Conservation (phyloP, 1,140 invertebrate genomes). For the Pectinophora gossypiella region DNA sequence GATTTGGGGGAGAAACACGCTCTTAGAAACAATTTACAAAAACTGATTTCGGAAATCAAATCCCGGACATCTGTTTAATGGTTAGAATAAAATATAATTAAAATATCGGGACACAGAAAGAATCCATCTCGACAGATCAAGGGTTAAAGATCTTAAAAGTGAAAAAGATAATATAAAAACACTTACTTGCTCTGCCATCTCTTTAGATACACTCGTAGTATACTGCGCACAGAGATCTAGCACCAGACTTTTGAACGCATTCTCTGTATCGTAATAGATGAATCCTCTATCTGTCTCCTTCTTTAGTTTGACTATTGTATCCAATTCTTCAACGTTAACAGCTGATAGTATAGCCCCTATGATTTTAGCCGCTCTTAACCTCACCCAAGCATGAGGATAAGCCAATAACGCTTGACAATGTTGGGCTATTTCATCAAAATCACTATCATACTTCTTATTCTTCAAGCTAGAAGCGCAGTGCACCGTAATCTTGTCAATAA, state of each 20-base stretch:
- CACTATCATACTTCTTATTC: constrained; percentile 47
- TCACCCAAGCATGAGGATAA: constrained; percentile 80
- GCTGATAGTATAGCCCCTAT: constrained; percentile 82
- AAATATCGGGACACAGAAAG: no score
- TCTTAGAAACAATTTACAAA: no score
- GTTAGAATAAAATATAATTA: no score
- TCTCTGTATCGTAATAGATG: constrained; percentile 77
- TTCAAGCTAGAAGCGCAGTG: constrained; percentile 66
- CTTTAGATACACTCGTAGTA: constrained; percentile 76
- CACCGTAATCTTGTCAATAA: constrained; percentile 72
- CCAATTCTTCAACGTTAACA: constrained; percentile 78
- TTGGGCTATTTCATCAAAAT: constrained; percentile 80
- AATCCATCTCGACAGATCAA: no score
- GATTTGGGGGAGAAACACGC: no score
- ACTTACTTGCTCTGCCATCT: constrained; percentile 80
- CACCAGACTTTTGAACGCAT: constrained; percentile 79
- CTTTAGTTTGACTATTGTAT: constrained; percentile 64
- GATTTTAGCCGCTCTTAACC: constrained; percentile 84
- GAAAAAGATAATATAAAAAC: no score
- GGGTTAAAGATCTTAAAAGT: no score
- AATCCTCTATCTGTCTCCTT: constrained; percentile 74
- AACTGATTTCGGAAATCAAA: no score
- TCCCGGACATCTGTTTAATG: no score
- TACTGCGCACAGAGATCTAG: constrained; percentile 86
- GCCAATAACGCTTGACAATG: constrained; percentile 82